A percentile compares a stretch with the other conserved stretches of the same genome.
phyloP scores from a whole-genome alignment of 1,140 invertebrate species.

The Pseudomyrmex gracilis region DNA sequence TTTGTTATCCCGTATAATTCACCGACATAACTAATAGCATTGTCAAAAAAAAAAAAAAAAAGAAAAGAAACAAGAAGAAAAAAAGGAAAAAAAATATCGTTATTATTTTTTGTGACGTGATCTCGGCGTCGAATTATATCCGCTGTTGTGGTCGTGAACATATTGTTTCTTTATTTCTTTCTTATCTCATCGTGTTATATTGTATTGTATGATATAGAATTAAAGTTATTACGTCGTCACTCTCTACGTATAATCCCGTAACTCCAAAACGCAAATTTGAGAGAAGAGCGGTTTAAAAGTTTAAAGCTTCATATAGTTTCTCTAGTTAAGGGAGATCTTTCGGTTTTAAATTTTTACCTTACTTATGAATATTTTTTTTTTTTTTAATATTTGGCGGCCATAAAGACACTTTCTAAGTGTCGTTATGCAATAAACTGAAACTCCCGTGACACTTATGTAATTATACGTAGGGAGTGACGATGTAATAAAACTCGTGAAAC shows the following conservation, averaged over 20 bases:
- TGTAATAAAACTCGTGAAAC: neutral
- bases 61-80: neutral
- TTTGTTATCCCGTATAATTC: constrained; percentile 42
- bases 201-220: neutral
- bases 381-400: too few relatives aligned
- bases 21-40: constrained; percentile 2
- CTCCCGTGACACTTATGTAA: too few relatives aligned
- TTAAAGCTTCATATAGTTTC: too few relatives aligned
- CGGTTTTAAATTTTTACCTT: too few relatives aligned
- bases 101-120: neutral
- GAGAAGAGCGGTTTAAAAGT: too few relatives aligned
- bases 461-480: too few relatives aligned
- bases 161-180: neutral
- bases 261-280: too few relatives aligned
- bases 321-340: too few relatives aligned
- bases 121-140: neutral
- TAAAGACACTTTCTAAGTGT: too few relatives aligned
- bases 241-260: too few relatives aligned
- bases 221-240: neutral
- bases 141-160: neutral
- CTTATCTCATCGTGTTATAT: neutral
- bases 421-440: too few relatives aligned
- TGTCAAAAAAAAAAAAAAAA: neutral
- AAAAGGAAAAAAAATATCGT: neutral
- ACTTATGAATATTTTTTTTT: too few relatives aligned